phyloP scores from a whole-genome alignment of 2,888 invertebrate genomes.

The Steinernema carpocapsae region DNA sequence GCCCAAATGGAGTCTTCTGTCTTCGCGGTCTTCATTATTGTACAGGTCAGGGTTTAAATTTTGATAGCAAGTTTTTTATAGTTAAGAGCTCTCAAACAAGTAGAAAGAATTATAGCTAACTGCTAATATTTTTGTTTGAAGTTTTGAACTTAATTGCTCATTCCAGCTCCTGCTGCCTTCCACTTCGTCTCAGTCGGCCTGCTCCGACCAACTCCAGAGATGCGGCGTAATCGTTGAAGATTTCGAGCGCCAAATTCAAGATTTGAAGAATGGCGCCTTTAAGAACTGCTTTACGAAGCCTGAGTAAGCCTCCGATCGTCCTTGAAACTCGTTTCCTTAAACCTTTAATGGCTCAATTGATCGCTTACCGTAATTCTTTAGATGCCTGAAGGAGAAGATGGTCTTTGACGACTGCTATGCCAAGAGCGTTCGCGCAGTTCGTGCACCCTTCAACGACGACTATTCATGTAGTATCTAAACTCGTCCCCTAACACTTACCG shows the following conservation, averaged over 20 bases:
- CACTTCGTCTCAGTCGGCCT: conserved; percentile 38
- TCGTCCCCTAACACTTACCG: neutral
- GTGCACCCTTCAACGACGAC: conserved; percentile 45
- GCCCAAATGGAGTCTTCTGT: neutral
- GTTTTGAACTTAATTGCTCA: too few species aligned
- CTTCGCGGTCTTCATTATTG: neutral
- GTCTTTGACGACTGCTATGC: conserved; percentile 63
- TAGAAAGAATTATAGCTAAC: too few species aligned
- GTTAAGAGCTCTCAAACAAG: too few species aligned
- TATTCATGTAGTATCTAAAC: conserved; percentile 36
- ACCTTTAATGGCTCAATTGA: neutral
- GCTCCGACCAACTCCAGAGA: conserved; percentile 61
- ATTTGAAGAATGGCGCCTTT: conserved; percentile 58
- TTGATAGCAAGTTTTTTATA: too few species aligned
- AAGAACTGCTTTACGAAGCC: conserved; percentile 55
- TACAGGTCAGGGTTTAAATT: neutral
- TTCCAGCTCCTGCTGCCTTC: neutral
- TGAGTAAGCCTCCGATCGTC: conserved; percentile 38
- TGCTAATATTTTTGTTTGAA: too few species aligned
- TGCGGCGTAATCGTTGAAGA: conserved; percentile 60
- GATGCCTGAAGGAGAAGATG: conserved; percentile 59
- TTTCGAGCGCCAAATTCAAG: conserved; percentile 54
- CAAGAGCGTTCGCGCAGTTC: conserved; percentile 51
- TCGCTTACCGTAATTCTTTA: conserved; percentile 40
- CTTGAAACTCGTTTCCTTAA: neutral